phyloP scores from a whole-genome alignment of 2,113 vertebrate species.

The Aptenodytes patagonicus region DNA sequence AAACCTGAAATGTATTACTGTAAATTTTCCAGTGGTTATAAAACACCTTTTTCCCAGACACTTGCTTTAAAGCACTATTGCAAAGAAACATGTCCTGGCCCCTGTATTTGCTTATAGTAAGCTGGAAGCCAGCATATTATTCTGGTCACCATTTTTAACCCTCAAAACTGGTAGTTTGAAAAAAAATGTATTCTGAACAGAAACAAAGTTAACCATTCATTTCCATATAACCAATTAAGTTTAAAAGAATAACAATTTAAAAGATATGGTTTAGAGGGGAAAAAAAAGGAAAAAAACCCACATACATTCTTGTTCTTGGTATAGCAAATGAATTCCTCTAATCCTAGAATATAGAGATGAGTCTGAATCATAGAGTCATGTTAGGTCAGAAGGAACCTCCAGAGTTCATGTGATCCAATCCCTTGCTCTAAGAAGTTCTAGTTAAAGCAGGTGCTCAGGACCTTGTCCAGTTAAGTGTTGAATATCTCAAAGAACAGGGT shows the following conservation, averaged over 20 bases:
- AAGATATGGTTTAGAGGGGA: not conserved
- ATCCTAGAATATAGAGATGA: not conserved
- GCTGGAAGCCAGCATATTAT: not conserved
- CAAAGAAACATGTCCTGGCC: not conserved
- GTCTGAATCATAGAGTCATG: not conserved
- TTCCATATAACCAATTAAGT: not conserved
- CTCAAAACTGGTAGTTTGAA: not conserved
- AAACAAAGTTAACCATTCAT: not conserved
- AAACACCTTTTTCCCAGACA: constrained; percentile 24
- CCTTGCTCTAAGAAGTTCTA: not conserved
- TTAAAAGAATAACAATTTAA: not conserved
- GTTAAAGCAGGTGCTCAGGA: not conserved
- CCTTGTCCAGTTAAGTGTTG: not conserved
- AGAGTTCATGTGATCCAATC: not conserved
- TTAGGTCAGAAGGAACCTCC: not conserved
- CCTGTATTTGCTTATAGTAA: not conserved
- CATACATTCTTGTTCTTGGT: not conserved
- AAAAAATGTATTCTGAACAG: not conserved
- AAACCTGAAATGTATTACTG: not conserved
- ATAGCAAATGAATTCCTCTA: not conserved
- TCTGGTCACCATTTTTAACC: not conserved
- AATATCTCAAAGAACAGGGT: not conserved
- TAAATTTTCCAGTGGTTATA: constrained; percentile 7
- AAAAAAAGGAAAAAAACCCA: accelerated
- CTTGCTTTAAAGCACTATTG: not conserved